Evolutionary conservation across 1,140 invertebrate species (phyloP).

Genomic region (Zaprionus capensis): DNA sequence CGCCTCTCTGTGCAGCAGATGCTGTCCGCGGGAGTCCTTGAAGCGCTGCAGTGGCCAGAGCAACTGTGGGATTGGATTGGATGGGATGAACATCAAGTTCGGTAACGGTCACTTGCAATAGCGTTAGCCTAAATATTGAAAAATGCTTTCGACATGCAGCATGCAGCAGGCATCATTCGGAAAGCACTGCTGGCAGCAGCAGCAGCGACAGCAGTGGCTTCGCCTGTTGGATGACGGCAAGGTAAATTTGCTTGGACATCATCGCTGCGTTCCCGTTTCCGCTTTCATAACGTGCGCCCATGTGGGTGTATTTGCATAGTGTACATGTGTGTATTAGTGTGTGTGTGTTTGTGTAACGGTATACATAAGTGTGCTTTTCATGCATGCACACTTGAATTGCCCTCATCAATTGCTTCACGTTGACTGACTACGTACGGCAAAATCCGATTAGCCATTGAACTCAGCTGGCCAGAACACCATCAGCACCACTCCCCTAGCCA

Average conservation of each 20-base stretch:
- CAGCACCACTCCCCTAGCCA: not conserved
- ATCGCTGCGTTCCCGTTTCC: conserved; percentile 58
- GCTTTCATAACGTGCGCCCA: conserved; percentile 45
- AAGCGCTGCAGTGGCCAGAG: conserved; percentile 90
- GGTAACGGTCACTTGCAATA: conserved; percentile 8
- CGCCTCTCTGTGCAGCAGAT: conserved; percentile 84
- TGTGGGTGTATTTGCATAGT: conserved; percentile 9
- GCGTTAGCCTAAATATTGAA: conserved; percentile 32
- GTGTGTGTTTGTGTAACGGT: conserved; percentile 6
- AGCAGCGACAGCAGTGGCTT: conserved; percentile 21
- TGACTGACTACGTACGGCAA: conserved; percentile 69
- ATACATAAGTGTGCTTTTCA: conserved; percentile 51
- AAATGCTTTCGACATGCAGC: conserved; percentile 20
- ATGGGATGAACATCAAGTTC: conserved; percentile 12
- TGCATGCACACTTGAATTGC: conserved; percentile 72
- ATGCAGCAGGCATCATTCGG: conserved; percentile 19
- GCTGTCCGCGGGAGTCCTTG: conserved; percentile 87
- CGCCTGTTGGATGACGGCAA: conserved; percentile 44
- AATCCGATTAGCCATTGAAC: conserved; percentile 73
- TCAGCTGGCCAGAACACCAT: conserved; percentile 21
- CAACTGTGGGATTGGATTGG: conserved; percentile 84
- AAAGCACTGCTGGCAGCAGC: conserved; percentile 3
- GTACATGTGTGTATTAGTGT: not conserved
- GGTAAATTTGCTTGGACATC: conserved; percentile 51
- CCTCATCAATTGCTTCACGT: conserved; percentile 77